Evolutionary conservation across 2,113 vertebrate species (phyloP), one percentile per base, ranked within the genome.

Genomic region (Scomber colias): DNA sequence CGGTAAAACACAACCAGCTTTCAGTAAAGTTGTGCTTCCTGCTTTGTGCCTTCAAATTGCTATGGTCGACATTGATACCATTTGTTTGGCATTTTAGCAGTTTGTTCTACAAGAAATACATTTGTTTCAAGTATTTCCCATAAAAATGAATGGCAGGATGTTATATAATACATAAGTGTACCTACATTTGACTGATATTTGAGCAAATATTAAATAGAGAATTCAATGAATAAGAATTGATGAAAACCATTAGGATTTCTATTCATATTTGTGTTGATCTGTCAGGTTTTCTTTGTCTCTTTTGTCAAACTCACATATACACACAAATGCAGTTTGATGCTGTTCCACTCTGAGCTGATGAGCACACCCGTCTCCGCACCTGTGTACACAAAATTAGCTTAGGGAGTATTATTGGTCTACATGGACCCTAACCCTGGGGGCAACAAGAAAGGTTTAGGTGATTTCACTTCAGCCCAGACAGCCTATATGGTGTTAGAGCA

Each of bases 391-490:
- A 44, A 83, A 86, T 78, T 75, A 86, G 69, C 72, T 80, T 66
- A 80, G 79, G 50, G 64, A 74, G 63, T 74, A 60, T 87, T 87
- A 87, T 71, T 81, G 81, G 79, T 71, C 81, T 70, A 66, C 50
- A 65, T 80, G 77, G 89, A 83, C 74, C 78, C 59, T 81, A 75
- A 84, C 84, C 77, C 79, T 6, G 77, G 79, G 82, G 90, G 77
- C 85, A 83, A 54, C 56, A 66, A 66, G 55, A 51, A 50, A 72
- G 84, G 54, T 84, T 85, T 49, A 72, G 90, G 83, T 83, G 84
- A 89, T 90, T 90, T 85, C 77, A 66, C 87, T 81, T 63, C 24
- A 19, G 66, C 15, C 3, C 73, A 88, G 78, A 84, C 82, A 86
- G 75, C 82, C 72, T 74, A 53, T 88, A 78, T 77, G 87, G 59